Evolutionary conservation across 1,140 invertebrate genomes (phyloP).

Genomic region (Drosophila prosaltans): DNA sequence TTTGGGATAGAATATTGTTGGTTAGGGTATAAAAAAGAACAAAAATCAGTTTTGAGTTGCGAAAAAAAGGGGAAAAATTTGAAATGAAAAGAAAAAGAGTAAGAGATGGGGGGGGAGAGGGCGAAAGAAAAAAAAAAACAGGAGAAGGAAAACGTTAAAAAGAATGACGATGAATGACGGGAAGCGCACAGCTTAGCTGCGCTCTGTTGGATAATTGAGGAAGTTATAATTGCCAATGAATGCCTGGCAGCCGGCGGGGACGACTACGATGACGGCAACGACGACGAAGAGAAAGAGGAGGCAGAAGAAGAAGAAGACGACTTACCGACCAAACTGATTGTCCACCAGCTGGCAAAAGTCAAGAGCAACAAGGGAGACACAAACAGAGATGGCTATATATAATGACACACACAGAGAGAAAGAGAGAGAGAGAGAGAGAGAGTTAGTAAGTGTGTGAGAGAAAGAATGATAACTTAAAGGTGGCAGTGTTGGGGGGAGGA

Average conservation of each 20-base stretch:
- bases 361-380: conserved; percentile 44
- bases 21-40: not conserved
- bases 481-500: too few relatives aligned
- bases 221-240: conserved; percentile 83
- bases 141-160: conserved; percentile 71
- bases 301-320: not conserved
- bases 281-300: not conserved
- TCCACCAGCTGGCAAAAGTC: conserved; percentile 42
- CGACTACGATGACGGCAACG: not conserved
- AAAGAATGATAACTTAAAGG: too few relatives aligned
- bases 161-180: conserved; percentile 81
- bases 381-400: conserved; percentile 31
- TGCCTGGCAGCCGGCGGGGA: conserved; percentile 47
- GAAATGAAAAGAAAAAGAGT: conserved; percentile 7
- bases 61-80: conserved; percentile 35
- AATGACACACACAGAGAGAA: not conserved
- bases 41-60: conserved; percentile 65
- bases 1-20: too few relatives aligned
- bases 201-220: conserved; percentile 80
- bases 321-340: conserved; percentile 19
- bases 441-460: too few relatives aligned
- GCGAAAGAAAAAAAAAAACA: conserved; percentile 22
- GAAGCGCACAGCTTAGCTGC: conserved; percentile 79
- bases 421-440: not conserved
- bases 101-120: conserved; percentile 37